A percentile compares a stretch with the other conserved stretches of the same genome.
These are phyloP conservation scores for Pyrrhosoma nymphula DNA, from an alignment of 2,888 invertebrate genomes.

Conservation along the genomic window DNA sequence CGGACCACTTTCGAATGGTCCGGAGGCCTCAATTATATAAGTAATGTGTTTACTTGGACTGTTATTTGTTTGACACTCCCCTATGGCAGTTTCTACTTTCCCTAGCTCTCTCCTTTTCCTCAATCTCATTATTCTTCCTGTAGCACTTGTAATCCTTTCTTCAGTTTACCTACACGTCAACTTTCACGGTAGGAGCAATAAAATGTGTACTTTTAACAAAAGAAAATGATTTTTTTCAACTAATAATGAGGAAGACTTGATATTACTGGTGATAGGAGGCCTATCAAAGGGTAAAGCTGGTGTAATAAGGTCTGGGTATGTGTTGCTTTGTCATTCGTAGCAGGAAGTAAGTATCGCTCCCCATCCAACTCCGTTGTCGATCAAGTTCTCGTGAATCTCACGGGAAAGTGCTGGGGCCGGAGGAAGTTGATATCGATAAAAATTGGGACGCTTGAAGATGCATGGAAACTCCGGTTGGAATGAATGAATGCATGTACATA, in stretches of 20 bases:
- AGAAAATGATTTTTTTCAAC: not conserved
- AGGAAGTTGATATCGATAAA: not conserved
- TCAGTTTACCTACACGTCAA: not conserved
- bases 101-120: not conserved
- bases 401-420: not conserved
- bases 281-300: not conserved
- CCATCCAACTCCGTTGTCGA: not conserved
- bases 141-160: not conserved
- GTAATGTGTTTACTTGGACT: not conserved
- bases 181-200: not conserved
- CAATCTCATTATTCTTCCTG: not conserved
- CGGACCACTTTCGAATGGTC: not conserved
- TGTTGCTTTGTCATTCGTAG: not conserved
- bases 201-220: too few species aligned
- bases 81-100: not conserved
- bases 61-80: not conserved
- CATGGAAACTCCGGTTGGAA: not conserved
- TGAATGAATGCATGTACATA: not conserved
- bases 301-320: not conserved
- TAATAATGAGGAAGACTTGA: not conserved
- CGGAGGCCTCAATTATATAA: not conserved
- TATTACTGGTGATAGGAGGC: not conserved
- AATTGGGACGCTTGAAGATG: not conserved
- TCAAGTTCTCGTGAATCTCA: not conserved
- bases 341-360: not conserved